Percentiles rank a stretch among this genome's conserved stretches.
Conservation (phyloP, 2,888 invertebrate genomes). For the Clivina fossor region DNA sequence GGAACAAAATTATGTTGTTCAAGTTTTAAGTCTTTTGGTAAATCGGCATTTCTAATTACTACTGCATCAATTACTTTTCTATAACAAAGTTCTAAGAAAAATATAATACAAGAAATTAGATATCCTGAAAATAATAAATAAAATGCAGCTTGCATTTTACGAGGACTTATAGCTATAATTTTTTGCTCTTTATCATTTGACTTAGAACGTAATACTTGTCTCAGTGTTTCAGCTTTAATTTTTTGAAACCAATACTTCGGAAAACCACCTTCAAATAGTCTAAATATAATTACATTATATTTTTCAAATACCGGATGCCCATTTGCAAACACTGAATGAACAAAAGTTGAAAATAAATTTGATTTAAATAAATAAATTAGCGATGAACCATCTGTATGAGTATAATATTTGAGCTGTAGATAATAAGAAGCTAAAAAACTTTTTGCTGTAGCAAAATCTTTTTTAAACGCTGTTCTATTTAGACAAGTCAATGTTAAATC, state of each 20-base stretch:
- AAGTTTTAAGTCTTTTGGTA: too few relatives aligned
- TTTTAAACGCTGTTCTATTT: conserved; percentile 23
- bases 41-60: too few relatives aligned
- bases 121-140: conserved; percentile 9
- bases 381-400: conserved; percentile 8
- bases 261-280: conserved; percentile 18
- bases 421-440: not conserved
- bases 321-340: conserved; percentile 17
- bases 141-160: conserved; percentile 12
- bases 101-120: conserved; percentile 1
- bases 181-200: not conserved
- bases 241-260: conserved; percentile 11
- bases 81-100: conserved; percentile 17
- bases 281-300: conserved; percentile 12
- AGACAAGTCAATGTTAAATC: conserved; percentile 13
- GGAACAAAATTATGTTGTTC: too few relatives aligned
- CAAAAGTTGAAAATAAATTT: conserved; percentile 8
- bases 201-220: not conserved
- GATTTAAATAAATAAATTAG: conserved; percentile 20
- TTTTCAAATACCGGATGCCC: conserved; percentile 18
- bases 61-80: too few relatives aligned
- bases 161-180: not conserved
- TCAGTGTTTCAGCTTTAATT: conserved; percentile 9
- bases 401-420: conserved; percentile 14
- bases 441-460: conserved; percentile 26